Percentiles rank a stretch among this genome's conserved stretches.
Evolutionary conservation across 1,140 invertebrate species (phyloP).

Genomic region (Papilio helenus): DNA sequence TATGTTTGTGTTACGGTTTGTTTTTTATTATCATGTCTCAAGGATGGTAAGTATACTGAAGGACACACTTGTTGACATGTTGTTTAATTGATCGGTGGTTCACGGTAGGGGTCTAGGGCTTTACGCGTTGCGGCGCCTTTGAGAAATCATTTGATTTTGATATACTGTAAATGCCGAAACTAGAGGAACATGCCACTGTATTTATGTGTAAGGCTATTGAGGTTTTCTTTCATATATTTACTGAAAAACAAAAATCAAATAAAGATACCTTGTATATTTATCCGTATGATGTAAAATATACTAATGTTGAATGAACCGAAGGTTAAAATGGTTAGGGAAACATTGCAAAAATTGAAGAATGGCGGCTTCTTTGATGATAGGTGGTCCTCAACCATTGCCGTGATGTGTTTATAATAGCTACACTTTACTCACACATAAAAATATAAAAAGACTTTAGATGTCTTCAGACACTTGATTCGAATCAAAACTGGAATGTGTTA

Average conservation of each 20-base stretch:
- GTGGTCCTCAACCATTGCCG: slow-evolving; percentile 68
- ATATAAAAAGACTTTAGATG: slow-evolving; percentile 58
- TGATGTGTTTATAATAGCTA: slow-evolving; percentile 82
- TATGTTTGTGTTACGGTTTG: slow-evolving; percentile 70
- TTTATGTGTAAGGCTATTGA: slow-evolving; percentile 41
- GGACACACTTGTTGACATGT: slow-evolving; percentile 82
- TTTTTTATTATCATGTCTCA: slow-evolving; percentile 55
- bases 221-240: not conserved
- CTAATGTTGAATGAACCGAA: slow-evolving; percentile 12
- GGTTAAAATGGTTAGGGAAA: slow-evolving; percentile 56
- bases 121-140: slow-evolving; percentile 76
- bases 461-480: slow-evolving; percentile 61
- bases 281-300: not conserved
- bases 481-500: slow-evolving; percentile 57
- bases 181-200: slow-evolving; percentile 80
- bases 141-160: slow-evolving; percentile 81
- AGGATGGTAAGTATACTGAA: slow-evolving; percentile 67
- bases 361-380: slow-evolving; percentile 79
- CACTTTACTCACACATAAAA: slow-evolving; percentile 71
- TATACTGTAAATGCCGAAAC: slow-evolving; percentile 78
- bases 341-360: slow-evolving; percentile 74
- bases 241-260: not conserved
- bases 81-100: slow-evolving; percentile 82
- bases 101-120: slow-evolving; percentile 73
- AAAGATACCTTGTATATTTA: not conserved